Evolutionary conservation across 2,797 vertebrate genomes (phyloP).

Genomic region (Sarcoramphus papa): DNA sequence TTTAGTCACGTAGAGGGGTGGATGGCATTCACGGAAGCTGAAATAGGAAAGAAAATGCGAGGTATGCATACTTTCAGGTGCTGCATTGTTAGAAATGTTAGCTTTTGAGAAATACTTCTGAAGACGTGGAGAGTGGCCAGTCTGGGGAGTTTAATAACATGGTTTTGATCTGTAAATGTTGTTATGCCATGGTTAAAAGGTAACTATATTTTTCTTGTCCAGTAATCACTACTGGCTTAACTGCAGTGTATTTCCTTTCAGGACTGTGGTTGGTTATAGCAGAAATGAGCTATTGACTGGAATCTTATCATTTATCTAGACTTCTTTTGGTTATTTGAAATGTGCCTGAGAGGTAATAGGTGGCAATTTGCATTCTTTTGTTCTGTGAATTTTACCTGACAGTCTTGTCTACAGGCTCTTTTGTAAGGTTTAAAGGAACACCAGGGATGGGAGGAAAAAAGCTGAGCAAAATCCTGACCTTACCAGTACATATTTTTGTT

Average conservation of each 20-base stretch:
- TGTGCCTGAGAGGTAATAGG: constrained; percentile 66
- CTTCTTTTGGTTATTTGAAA: constrained; percentile 74
- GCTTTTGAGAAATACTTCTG: background rate
- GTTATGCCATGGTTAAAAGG: constrained; percentile 1
- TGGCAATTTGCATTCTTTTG: constrained; percentile 73
- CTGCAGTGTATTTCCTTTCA: constrained; percentile 55
- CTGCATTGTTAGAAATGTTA: background rate
- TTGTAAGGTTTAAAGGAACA: constrained; percentile 65
- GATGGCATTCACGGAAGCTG: background rate
- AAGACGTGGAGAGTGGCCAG: background rate
- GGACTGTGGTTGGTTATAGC: constrained; percentile 55
- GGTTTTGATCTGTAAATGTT: constrained; percentile 27
- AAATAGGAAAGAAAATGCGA: background rate
- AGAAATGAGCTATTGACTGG: constrained; percentile 68
- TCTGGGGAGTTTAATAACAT: background rate
- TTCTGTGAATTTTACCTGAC: constrained; percentile 71
- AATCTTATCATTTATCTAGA: constrained; percentile 69
- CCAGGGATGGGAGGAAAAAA: constrained; percentile 40
- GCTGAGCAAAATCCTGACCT: constrained; percentile 45
- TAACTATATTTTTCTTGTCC: constrained; percentile 36
- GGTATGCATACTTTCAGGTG: background rate
- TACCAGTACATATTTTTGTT: constrained; percentile 45
- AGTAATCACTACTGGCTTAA: constrained; percentile 42
- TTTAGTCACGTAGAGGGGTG: background rate
- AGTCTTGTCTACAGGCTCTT: constrained; percentile 58